Percentiles rank a stretch among this genome's conserved stretches.
These are phyloP conservation scores for Crotalus tigris DNA, from an alignment of 2,113 vertebrate genomes.

Conservation along the genomic window DNA sequence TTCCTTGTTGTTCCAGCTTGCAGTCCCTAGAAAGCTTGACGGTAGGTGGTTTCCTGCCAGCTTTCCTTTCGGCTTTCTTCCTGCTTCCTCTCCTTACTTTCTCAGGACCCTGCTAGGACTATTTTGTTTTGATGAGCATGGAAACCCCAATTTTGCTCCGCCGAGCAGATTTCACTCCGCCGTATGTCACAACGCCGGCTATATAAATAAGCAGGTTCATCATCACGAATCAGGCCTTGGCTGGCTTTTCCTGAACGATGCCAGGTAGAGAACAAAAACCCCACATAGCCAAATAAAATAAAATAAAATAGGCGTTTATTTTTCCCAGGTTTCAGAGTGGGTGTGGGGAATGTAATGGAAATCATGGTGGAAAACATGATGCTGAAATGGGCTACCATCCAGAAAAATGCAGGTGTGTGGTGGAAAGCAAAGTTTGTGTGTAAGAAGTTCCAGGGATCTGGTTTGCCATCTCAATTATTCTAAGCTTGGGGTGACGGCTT, in stretches of 20 bases:
- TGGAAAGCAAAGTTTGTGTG: background rate
- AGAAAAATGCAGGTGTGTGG: background rate
- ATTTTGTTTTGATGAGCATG: conserved; percentile 23
- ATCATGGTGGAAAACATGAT: background rate
- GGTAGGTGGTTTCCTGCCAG: conserved; percentile 5
- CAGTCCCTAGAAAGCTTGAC: background rate
- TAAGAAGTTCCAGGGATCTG: background rate
- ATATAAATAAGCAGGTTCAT: conserved; percentile 4
- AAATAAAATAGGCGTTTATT: background rate
- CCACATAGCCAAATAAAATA: background rate
- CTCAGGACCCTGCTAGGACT: conserved; percentile 25
- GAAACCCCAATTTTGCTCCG: conserved; percentile 11
- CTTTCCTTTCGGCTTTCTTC: conserved; percentile 13
- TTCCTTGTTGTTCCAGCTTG: conserved; percentile 17
- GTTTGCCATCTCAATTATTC: background rate
- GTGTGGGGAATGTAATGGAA: background rate
- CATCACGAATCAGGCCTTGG: background rate
- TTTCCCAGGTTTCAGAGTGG: background rate
- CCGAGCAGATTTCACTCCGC: background rate
- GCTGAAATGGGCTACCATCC: background rate
- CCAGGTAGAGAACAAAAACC: background rate
- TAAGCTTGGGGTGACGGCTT: background rate
- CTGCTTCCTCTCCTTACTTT: conserved; percentile 14
- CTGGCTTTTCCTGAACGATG: background rate
- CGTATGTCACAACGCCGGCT: background rate